Base-by-base conservation (phyloP, 1,140 invertebrate genomes). In the Steinernema khuongi region DNA sequence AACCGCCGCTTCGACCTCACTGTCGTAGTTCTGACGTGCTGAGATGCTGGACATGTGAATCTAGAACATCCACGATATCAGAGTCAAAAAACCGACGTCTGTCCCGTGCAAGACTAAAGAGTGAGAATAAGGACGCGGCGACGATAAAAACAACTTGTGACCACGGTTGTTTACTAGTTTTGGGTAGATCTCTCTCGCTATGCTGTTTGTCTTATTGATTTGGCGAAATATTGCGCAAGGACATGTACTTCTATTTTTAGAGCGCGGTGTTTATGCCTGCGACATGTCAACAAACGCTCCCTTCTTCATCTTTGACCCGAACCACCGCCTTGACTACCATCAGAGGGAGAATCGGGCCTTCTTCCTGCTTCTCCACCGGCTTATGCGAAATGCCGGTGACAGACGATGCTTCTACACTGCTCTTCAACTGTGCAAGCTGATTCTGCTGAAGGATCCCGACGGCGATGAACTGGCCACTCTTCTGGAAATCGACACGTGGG, bases 21-120 rank as follows among this genome's bases (percentile, higher is more conserved):
- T 83, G 74, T 91, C 88, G 85, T 90, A 94, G 87, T 93, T 93
- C 86, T 94, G 92, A 33, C 91, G 68, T 43, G 81, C 71, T 92
- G 86, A n/a, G n/a, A n/a, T n/a, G n/a, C n/a, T n/a, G n/a, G n/a
- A n/a, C n/a, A n/a, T n/a, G n/a, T n/a, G n/a, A n/a, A n/a, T n/a
- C n/a, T n/a, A n/a, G n/a, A n/a, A n/a, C n/a, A n/a, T n/a, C n/a
- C n/a, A n/a, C n/a, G n/a, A n/a, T n/a, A n/a, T n/a, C n/a, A n/a
- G n/a, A n/a, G n/a, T n/a, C n/a, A n/a, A n/a, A n/a, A n/a, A n/a
- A n/a, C n/a, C n/a, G n/a, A n/a, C n/a, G n/a, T n/a, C n/a, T n/a
- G n/a, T n/a, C n/a, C n/a, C n/a, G n/a, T n/a, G 7, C 7, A 41
- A 4, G 50, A 60, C 26, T 60, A 7, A 26, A 60, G 19, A 60